Conservation (phyloP, 1,140 invertebrate genomes). For the Diuraphis noxia region DNA sequence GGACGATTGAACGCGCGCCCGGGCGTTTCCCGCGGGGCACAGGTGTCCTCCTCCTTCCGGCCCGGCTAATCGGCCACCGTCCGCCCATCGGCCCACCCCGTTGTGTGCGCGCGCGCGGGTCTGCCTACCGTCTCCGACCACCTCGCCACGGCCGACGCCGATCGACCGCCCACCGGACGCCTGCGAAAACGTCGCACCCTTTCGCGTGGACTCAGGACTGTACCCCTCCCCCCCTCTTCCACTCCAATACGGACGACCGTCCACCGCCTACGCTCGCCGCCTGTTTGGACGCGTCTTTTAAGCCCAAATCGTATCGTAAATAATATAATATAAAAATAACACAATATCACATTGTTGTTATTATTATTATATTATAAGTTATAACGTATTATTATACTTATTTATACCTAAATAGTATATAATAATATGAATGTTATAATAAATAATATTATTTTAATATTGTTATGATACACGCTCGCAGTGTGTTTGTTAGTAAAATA, state of each 20-base stretch:
- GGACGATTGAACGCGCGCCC: neutral
- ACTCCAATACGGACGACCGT: neutral
- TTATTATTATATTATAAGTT: neutral
- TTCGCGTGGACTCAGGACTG: neutral
- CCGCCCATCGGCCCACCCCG: neutral
- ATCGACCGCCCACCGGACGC: conserved; percentile 1
- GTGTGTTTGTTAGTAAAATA: neutral
- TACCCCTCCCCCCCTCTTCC: neutral
- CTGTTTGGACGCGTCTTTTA: neutral
- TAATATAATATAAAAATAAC: neutral
- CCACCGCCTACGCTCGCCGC: neutral
- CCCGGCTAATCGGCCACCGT: neutral
- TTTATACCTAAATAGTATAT: neutral
- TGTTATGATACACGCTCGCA: neutral
- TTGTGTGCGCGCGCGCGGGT: neutral
- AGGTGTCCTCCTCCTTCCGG: neutral
- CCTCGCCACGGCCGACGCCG: neutral
- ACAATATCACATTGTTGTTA: neutral
- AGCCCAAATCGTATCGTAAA: neutral
- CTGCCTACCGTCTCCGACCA: neutral
- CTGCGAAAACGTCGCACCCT: neutral
- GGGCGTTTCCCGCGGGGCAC: conserved; percentile 10
- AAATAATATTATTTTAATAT: too few species aligned
- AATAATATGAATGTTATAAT: neutral
- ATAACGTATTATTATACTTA: neutral